These are phyloP conservation scores for Sardinella longiceps DNA, from an alignment of 2,797 vertebrate genomes.

Conservation along the genomic window DNA sequence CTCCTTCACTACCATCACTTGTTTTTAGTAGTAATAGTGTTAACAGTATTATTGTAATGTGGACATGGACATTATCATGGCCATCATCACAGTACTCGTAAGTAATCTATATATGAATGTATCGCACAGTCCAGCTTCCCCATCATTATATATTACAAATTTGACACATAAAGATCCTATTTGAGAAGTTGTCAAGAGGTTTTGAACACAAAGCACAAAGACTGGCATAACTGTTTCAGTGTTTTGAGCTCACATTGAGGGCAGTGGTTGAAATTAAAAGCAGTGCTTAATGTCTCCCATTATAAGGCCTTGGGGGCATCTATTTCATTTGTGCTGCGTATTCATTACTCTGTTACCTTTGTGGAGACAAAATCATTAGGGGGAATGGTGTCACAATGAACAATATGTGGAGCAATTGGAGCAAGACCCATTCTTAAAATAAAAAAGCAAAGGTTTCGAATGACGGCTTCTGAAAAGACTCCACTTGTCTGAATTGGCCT, in stretches of 20 bases:
- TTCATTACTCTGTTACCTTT: constrained; percentile 32
- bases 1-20: too few relatives aligned
- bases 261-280: constrained; percentile 32
- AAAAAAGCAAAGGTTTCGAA: background rate
- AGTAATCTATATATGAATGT: too few relatives aligned
- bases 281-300: constrained; percentile 11
- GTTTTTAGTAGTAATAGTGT: too few relatives aligned
- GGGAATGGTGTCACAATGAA: background rate
- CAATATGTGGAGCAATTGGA: background rate
- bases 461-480: background rate
- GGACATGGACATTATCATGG: too few relatives aligned
- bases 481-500: background rate
- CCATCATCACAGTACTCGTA: too few relatives aligned
- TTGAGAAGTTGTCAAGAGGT: background rate
- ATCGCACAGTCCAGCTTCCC: too few relatives aligned
- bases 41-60: too few relatives aligned
- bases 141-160: background rate
- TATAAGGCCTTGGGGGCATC: constrained; percentile 21
- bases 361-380: background rate
- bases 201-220: background rate
- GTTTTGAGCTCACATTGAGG: constrained; percentile 7
- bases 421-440: background rate
- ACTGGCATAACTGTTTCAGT: background rate
- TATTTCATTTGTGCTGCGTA: constrained; percentile 27
- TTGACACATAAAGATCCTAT: background rate